These are phyloP conservation scores for Antechinus stuartii DNA, from an alignment of 2,113 vertebrate genomes.

Conservation along the genomic window DNA sequence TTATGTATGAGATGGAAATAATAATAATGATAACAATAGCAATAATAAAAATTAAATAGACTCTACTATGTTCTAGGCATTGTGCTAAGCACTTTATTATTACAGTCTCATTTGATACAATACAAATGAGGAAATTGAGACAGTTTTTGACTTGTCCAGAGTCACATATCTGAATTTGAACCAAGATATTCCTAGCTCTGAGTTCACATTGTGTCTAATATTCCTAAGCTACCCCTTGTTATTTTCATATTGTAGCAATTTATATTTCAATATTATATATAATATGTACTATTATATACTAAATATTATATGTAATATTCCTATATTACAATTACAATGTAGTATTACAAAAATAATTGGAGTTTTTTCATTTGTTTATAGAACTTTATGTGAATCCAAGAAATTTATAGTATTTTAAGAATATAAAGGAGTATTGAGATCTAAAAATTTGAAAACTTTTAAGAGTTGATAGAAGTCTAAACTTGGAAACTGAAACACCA, in stretches of 20 bases:
- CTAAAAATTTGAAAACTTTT: not conserved
- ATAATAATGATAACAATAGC: not conserved
- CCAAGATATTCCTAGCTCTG: not conserved
- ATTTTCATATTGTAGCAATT: not conserved
- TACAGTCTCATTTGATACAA: not conserved
- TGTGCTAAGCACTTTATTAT: not conserved
- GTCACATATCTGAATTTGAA: not conserved
- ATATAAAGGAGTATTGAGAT: not conserved
- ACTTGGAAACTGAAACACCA: not conserved
- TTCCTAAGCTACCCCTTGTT: not conserved
- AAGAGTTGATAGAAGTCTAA: not conserved
- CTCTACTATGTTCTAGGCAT: not conserved
- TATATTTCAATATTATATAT: not conserved
- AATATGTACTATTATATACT: too few species aligned
- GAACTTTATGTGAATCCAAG: not conserved
- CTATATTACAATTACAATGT: too few species aligned
- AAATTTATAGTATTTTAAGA: not conserved
- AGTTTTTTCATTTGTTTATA: not conserved
- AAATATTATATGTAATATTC: not conserved
- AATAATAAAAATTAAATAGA: not conserved
- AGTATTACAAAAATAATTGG: not conserved
- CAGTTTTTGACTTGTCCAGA: not conserved
- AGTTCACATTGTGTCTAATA: not conserved
- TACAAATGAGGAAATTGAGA: not conserved
- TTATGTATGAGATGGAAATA: not conserved